Conservation (phyloP, 2,888 invertebrate species). For the Drosophila anomalata region DNA sequence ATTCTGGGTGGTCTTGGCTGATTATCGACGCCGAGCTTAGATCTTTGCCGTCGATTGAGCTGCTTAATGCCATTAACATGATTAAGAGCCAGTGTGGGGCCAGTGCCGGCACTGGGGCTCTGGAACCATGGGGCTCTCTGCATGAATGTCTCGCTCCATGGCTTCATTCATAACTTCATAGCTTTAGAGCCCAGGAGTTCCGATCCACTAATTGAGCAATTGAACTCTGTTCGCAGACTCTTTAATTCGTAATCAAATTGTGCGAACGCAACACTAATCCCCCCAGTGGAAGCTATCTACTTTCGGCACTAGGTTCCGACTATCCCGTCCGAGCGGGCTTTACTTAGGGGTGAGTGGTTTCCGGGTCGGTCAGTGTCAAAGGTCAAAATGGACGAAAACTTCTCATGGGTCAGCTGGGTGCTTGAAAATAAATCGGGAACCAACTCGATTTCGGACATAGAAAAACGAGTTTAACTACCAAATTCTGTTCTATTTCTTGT, state of each 20-base stretch:
- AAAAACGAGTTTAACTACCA: slow-evolving; percentile 66
- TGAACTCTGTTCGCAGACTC: slow-evolving; percentile 69
- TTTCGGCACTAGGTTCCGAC: slow-evolving; percentile 3
- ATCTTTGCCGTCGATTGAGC: slow-evolving; percentile 78
- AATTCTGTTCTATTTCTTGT: slow-evolving; percentile 53
- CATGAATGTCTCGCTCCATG: slow-evolving; percentile 22
- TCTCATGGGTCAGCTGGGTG: slow-evolving; percentile 70
- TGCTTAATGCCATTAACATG: slow-evolving; percentile 79
- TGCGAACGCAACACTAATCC: slow-evolving; percentile 3
- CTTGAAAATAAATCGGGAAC: slow-evolving; percentile 34
- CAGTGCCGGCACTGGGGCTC: background rate
- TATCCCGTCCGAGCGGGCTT: slow-evolving; percentile 65
- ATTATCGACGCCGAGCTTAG: slow-evolving; percentile 75
- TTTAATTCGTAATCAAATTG: slow-evolving; percentile 37
- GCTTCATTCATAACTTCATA: slow-evolving; percentile 69
- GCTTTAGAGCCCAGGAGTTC: slow-evolving; percentile 48
- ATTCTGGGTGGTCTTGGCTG: slow-evolving; percentile 43
- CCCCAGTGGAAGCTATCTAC: background rate
- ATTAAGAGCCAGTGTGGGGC: slow-evolving; percentile 60
- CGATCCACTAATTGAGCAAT: slow-evolving; percentile 72
- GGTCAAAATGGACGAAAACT: slow-evolving; percentile 77
- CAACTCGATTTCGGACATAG: slow-evolving; percentile 39
- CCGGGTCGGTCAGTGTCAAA: slow-evolving; percentile 65
- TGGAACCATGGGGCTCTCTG: slow-evolving; percentile 13
- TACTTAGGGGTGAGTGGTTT: slow-evolving; percentile 57